Evolutionary conservation across 2,113 vertebrate genomes (phyloP).

Genomic region (Tursiops truncatus): DNA sequence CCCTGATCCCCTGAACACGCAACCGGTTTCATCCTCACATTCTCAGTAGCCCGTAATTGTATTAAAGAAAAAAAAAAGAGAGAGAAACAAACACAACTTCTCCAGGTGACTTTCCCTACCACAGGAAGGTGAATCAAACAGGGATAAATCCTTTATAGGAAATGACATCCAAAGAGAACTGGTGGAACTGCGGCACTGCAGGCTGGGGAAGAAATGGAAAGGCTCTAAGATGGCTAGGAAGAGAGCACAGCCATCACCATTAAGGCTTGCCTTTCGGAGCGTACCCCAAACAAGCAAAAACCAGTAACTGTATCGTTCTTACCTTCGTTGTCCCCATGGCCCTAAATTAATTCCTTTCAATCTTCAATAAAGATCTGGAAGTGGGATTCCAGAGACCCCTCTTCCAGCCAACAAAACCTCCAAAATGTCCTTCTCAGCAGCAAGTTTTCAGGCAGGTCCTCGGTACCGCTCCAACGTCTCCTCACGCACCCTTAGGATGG

Average conservation of each 20-base stretch:
- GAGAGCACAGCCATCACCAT: neutral
- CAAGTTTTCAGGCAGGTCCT: neutral
- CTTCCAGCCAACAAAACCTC: neutral
- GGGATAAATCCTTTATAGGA: neutral
- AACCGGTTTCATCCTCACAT: neutral
- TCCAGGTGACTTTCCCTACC: neutral
- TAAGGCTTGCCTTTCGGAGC: neutral
- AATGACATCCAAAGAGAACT: neutral
- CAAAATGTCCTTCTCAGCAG: neutral
- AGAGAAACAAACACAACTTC: neutral
- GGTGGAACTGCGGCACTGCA: neutral
- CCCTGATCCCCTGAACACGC: neutral
- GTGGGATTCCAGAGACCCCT: neutral
- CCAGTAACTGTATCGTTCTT: neutral
- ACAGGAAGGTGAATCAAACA: neutral
- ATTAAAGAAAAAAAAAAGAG: neutral
- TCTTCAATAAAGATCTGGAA: neutral
- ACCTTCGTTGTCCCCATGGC: slow-evolving; percentile 67
- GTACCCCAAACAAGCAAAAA: neutral
- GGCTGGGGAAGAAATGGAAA: neutral
- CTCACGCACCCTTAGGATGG: too few relatives aligned
- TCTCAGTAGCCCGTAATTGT: neutral
- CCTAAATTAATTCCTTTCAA: neutral
- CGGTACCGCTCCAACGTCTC: rapidly evolving
- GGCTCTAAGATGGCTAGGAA: neutral